Percentiles rank a stretch among this genome's conserved stretches.
These are phyloP conservation scores for Ormia ochracea DNA, from an alignment of 2,888 invertebrate species.

Conservation along the genomic window DNA sequence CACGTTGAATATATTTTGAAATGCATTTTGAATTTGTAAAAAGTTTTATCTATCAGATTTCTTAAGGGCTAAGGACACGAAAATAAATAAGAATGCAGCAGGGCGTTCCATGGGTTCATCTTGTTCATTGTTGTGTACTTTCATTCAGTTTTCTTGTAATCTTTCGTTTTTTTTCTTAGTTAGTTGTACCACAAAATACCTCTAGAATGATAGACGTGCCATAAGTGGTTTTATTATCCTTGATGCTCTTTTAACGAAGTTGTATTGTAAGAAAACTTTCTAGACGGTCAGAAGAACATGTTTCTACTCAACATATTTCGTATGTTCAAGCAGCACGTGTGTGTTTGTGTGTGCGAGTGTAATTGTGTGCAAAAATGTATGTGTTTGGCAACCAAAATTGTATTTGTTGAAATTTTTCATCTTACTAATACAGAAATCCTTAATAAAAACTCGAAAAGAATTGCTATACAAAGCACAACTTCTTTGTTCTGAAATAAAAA, in stretches of 20 bases:
- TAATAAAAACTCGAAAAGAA: constrained; percentile 32
- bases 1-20: constrained; percentile 41
- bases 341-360: not conserved
- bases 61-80: constrained; percentile 24
- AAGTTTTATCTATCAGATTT: constrained; percentile 40
- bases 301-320: not conserved
- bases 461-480: constrained; percentile 36
- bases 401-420: constrained; percentile 30
- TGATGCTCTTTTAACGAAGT: constrained; percentile 60
- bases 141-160: constrained; percentile 11
- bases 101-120: constrained; percentile 15
- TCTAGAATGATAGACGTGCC: constrained; percentile 61
- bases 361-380: constrained; percentile 1
- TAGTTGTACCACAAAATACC: constrained; percentile 52
- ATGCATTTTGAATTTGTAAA: constrained; percentile 58
- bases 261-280: constrained; percentile 61
- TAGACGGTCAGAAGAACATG: constrained; percentile 55
- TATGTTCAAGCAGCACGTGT: not conserved
- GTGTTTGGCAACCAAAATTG: constrained; percentile 18
- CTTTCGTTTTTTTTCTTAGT: not conserved
- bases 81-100: constrained; percentile 12
- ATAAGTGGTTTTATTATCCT: constrained; percentile 60
- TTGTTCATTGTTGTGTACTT: constrained; percentile 24
- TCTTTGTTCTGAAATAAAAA: constrained; percentile 33
- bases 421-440: constrained; percentile 35